Evolutionary conservation across 2,888 invertebrate genomes (phyloP).

Genomic region (Paralinhomoeus sp.): DNA sequence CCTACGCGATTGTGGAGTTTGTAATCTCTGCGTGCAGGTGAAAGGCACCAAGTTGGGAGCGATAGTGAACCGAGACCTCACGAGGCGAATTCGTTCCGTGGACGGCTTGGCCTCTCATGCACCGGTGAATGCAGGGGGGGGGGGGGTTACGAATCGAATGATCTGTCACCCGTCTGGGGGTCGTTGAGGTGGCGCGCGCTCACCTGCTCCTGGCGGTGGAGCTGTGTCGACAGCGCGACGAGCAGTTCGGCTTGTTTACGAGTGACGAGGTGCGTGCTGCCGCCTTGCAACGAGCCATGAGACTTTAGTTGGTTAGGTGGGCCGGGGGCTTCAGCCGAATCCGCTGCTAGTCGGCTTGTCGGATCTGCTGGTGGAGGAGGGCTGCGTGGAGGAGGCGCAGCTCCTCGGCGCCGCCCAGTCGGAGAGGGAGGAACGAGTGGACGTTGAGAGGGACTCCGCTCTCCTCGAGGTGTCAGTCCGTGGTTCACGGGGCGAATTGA

Average conservation of each 20-base stretch:
- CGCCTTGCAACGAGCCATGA: conserved; percentile 12
- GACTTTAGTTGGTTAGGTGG: neutral
- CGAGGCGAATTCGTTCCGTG: conserved; percentile 68
- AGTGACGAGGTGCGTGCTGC: conserved; percentile 11
- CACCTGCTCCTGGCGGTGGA: no score
- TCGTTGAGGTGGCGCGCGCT: no score
- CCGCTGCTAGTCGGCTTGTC: conserved; percentile 88
- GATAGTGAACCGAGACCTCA: conserved; percentile 84
- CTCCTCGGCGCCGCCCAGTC: conserved; percentile 20
- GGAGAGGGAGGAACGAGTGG: conserved; percentile 51
- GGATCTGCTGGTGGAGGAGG: conserved; percentile 82
- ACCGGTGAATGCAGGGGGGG: no score
- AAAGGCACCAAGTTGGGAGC: conserved; percentile 75
- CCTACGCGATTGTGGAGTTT: neutral
- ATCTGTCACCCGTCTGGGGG: no score
- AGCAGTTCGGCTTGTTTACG: no score
- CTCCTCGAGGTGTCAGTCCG: no score
- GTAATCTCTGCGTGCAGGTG: conserved; percentile 33
- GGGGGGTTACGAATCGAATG: no score
- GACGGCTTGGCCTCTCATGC: conserved; percentile 73
- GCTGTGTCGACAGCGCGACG: no score
- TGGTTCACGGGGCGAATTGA: no score
- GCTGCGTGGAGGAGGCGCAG: conserved; percentile 91
- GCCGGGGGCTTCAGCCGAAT: conserved; percentile 33
- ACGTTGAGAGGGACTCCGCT: no score